Conservation (phyloP, 2,797 vertebrate species). For the Sylvia borin region DNA sequence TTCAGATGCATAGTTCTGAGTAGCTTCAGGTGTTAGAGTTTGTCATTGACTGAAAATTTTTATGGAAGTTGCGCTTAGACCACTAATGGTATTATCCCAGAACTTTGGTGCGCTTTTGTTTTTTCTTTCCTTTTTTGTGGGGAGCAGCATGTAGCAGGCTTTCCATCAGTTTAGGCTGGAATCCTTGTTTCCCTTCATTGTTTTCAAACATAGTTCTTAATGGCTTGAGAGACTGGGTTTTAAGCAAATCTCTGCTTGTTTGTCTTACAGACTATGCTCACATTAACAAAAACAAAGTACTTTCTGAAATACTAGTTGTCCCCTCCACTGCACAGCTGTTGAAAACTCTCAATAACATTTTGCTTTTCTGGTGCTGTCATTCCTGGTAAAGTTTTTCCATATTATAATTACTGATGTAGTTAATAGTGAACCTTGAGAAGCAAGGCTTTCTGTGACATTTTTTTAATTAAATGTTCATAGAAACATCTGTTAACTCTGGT, state of each 20-base stretch:
- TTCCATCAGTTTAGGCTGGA: background rate
- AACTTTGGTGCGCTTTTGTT: background rate
- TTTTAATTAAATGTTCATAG: background rate
- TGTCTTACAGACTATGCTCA: background rate
- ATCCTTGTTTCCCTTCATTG: background rate
- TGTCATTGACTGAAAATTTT: background rate
- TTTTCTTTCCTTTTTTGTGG: fast-evolving
- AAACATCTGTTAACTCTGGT: background rate
- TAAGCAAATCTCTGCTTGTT: background rate
- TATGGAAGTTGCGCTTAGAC: background rate
- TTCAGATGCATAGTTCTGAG: background rate
- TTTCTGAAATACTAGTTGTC: background rate
- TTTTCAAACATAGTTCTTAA: background rate
- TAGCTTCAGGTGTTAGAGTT: background rate
- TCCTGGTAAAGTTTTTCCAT: background rate
- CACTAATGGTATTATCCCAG: background rate
- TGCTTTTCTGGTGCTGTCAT: background rate
- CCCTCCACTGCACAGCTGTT: background rate
- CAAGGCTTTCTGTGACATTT: background rate
- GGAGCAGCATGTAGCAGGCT: background rate
- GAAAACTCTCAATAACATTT: background rate
- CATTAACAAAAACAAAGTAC: background rate
- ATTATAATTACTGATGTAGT: background rate
- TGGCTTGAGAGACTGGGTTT: background rate
- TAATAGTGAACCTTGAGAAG: background rate